Percentiles rank a stretch among this genome's conserved stretches.
Evolutionary conservation across 2,888 invertebrate genomes (phyloP).

Genomic region (Noctua pronuba): DNA sequence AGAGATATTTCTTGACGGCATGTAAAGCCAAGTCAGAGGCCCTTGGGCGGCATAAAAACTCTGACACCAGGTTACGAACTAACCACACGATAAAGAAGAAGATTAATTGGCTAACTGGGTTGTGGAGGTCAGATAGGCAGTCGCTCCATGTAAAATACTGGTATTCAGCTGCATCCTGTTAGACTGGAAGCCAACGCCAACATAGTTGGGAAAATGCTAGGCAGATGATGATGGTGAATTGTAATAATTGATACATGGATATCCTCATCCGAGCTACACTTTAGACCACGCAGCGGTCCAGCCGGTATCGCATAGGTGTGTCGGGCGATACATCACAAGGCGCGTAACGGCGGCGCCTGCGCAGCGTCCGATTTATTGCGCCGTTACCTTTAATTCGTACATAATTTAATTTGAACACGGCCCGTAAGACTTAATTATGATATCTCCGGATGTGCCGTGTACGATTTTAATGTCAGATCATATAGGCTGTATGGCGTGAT

Average conservation of each 20-base stretch:
- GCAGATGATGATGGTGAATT: no score
- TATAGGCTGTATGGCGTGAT: constrained; percentile 45
- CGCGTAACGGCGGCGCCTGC: constrained; percentile 83
- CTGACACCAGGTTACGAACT: no score
- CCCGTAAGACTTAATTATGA: constrained; percentile 85
- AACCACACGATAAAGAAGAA: no score
- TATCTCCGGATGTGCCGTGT: constrained; percentile 76
- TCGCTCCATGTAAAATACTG: no score
- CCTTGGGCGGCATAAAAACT: no score
- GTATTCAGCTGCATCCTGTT: no score
- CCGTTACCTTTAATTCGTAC: constrained; percentile 85
- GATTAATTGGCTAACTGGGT: no score
- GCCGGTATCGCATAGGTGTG: constrained; percentile 68
- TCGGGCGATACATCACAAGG: constrained; percentile 76
- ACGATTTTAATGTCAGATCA: constrained; percentile 59
- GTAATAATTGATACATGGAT: neutral
- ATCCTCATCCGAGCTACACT: neutral
- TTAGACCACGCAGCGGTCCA: constrained; percentile 54
- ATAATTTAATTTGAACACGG: constrained; percentile 88
- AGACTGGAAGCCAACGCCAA: no score
- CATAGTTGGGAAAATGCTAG: no score
- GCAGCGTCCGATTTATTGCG: constrained; percentile 80
- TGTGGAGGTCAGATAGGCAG: no score
- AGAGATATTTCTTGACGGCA: no score
- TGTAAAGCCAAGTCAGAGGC: no score